These are phyloP conservation scores for Motacilla alba DNA, from an alignment of 2,113 vertebrate species.

Conservation along the genomic window DNA sequence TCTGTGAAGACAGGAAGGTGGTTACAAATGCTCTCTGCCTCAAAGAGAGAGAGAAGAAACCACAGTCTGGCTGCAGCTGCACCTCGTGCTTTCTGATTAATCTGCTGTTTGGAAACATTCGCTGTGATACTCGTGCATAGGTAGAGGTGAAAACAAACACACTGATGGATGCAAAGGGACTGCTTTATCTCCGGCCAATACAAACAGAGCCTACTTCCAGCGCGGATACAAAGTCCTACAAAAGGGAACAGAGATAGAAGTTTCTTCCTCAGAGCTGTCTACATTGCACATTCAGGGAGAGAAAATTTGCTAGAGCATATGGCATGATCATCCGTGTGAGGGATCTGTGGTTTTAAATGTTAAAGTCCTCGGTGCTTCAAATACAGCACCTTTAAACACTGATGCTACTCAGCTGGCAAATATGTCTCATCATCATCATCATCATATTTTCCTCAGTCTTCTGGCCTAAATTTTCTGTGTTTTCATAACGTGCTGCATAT, in stretches of 20 bases:
- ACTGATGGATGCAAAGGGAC: background rate
- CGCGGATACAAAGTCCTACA: background rate
- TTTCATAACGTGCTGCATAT: background rate
- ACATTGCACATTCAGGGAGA: background rate
- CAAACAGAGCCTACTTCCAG: background rate
- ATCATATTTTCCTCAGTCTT: background rate
- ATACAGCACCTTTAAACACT: background rate
- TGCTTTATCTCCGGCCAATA: background rate
- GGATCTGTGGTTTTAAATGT: background rate
- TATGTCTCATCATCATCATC: background rate
- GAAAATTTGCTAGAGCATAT: background rate
- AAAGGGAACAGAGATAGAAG: background rate
- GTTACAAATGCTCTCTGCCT: slow-evolving; percentile 59
- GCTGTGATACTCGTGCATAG: background rate
- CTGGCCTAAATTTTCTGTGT: background rate
- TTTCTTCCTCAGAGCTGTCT: background rate
- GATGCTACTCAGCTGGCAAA: background rate
- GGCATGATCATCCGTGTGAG: accelerated
- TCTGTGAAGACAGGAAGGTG: slow-evolving; percentile 78
- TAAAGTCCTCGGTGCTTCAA: background rate
- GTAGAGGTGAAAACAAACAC: background rate
- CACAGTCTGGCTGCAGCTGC: slow-evolving; percentile 21
- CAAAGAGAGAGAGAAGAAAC: slow-evolving; percentile 22
- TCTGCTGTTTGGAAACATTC: background rate
- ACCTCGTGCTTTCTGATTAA: slow-evolving; percentile 17